Conservation (phyloP, 1,140 invertebrate species). For the Conus betulinus region DNA sequence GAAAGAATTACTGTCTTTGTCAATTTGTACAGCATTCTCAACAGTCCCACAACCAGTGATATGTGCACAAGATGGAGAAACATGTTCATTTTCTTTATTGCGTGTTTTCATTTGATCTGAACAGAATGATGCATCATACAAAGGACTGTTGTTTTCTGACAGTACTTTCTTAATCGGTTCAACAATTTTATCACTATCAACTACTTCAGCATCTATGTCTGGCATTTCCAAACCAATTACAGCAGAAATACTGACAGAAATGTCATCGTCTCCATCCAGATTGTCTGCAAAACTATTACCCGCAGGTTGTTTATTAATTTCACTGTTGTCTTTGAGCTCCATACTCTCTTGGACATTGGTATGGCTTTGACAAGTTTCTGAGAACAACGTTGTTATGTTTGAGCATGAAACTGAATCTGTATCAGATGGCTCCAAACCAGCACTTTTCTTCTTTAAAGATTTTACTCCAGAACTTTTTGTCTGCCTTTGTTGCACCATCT, state of each 20-base stretch:
- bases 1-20: neutral
- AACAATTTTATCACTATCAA: neutral
- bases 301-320: neutral
- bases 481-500: neutral
- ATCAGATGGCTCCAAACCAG: too few relatives aligned
- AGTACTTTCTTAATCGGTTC: neutral
- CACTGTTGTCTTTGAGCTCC: neutral
- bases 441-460: too few relatives aligned
- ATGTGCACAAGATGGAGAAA: neutral
- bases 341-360: neutral
- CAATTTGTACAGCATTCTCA: neutral
- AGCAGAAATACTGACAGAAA: neutral
- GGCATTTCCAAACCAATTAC: neutral
- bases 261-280: neutral
- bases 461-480: too few relatives aligned
- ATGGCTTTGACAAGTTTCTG: neutral
- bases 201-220: neutral
- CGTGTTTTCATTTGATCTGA: neutral
- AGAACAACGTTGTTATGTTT: too few relatives aligned
- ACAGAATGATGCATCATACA: neutral
- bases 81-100: neutral
- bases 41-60: neutral
- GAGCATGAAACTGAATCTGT: too few relatives aligned
- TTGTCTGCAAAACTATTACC: neutral
- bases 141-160: neutral